phyloP scores from a whole-genome alignment of 2,888 invertebrate species.

The Drosophila vallismaia region DNA sequence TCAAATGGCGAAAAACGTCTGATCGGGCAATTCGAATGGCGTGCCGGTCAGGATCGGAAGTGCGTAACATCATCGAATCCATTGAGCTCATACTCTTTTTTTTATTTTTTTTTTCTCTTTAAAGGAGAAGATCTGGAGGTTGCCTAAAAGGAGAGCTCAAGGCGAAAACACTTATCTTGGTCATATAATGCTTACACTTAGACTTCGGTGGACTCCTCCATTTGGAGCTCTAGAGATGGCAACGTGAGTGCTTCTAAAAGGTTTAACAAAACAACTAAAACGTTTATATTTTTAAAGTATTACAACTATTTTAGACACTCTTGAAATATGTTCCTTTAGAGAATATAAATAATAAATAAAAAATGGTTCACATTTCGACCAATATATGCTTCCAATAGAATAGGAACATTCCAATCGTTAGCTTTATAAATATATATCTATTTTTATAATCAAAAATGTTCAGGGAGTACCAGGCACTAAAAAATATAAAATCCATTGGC shows the following conservation, averaged over 20 bases:
- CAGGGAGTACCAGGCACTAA: too few species aligned
- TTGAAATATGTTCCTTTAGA: too few species aligned
- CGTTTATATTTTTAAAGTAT: too few species aligned
- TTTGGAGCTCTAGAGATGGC: slow-evolving; percentile 21
- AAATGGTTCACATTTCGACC: too few species aligned
- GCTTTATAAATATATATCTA: too few species aligned
- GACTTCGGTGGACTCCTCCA: slow-evolving; percentile 8
- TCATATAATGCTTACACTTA: slow-evolving; percentile 52
- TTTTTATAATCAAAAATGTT: too few species aligned
- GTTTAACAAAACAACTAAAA: too few species aligned
- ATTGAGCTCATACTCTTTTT: slow-evolving; percentile 8
- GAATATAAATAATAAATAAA: too few species aligned
- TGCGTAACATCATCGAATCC: slow-evolving; percentile 61
- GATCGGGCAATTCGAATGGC: slow-evolving; percentile 44
- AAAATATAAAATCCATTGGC: too few species aligned
- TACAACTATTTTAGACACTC: too few species aligned
- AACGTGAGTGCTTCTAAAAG: background rate
- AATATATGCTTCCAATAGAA: too few species aligned
- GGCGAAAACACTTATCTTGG: slow-evolving; percentile 42
- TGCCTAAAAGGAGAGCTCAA: background rate
- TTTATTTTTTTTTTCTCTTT: background rate
- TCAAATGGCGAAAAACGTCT: slow-evolving; percentile 74
- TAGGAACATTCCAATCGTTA: too few species aligned
- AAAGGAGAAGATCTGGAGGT: slow-evolving; percentile 3
- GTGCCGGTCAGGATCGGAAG: slow-evolving; percentile 71